phyloP scores from a whole-genome alignment of 2,113 vertebrate species.

The Neopipo cinnamomea region DNA sequence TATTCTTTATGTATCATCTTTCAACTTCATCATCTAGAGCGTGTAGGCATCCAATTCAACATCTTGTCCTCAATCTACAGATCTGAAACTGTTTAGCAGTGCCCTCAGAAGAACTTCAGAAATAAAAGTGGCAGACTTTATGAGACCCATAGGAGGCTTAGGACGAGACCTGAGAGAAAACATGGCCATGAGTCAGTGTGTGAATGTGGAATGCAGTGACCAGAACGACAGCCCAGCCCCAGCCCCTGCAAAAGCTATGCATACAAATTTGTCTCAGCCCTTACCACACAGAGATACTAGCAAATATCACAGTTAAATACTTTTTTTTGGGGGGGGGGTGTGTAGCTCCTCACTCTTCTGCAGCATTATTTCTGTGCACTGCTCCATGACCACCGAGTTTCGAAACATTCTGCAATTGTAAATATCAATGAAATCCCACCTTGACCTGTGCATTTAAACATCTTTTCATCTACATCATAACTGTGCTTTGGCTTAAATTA shows the following conservation, averaged over 20 bases:
- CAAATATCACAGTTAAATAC: background rate
- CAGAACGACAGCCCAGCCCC: background rate
- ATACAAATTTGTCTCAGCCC: background rate
- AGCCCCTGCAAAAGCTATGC: background rate
- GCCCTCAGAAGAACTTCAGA: background rate
- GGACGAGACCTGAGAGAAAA: background rate
- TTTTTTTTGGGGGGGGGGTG: background rate
- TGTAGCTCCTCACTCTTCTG: background rate
- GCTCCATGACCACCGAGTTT: background rate
- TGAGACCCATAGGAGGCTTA: background rate
- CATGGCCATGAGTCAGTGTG: background rate
- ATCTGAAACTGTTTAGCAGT: background rate
- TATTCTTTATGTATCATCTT: background rate
- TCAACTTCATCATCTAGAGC: background rate
- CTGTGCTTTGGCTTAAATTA: background rate
- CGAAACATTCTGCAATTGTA: background rate
- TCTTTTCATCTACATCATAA: background rate
- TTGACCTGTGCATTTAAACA: background rate
- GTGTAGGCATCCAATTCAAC: background rate
- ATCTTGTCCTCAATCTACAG: background rate
- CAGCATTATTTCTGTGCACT: background rate
- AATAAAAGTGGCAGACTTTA: background rate
- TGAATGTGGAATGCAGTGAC: background rate
- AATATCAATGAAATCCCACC: background rate
- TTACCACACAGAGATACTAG: background rate